A percentile compares a stretch with the other conserved stretches of the same genome.
Evolutionary conservation across 2,888 invertebrate species (phyloP).

Genomic region (Sinhomidia bicolor): DNA sequence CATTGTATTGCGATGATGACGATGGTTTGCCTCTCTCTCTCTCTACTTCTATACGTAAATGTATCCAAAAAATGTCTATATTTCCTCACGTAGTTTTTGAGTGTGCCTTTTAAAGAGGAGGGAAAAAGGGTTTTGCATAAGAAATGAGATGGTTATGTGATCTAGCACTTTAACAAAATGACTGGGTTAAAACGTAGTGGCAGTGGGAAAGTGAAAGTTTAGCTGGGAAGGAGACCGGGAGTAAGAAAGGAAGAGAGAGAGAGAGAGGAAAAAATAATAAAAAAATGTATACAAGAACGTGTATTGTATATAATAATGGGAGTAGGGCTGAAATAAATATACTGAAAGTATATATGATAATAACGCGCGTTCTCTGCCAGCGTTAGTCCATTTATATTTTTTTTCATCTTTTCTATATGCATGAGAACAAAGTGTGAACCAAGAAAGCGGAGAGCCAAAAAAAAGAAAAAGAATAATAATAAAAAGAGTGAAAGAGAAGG

Average conservation of each 20-base stretch:
- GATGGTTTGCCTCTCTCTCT: background rate
- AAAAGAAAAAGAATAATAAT: background rate
- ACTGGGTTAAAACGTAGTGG: slow-evolving; percentile 11
- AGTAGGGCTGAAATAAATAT: background rate
- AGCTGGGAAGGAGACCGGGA: background rate
- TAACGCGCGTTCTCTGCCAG: too few species aligned
- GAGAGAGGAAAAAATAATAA: background rate
- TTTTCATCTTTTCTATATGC: background rate
- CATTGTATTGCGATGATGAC: background rate
- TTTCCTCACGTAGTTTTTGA: too few species aligned
- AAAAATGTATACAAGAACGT: background rate
- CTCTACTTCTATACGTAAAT: background rate
- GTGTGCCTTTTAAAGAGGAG: background rate
- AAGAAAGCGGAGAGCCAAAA: background rate
- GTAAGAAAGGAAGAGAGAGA: background rate
- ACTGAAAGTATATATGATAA: background rate
- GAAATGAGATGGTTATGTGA: slow-evolving; percentile 53
- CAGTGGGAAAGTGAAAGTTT: slow-evolving; percentile 45
- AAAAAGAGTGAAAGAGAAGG: background rate
- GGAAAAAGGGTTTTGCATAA: slow-evolving; percentile 41
- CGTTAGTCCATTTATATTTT: background rate
- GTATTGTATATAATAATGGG: background rate
- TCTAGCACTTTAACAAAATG: slow-evolving; percentile 34
- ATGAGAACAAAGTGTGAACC: background rate
- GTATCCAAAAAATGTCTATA: background rate